These are phyloP conservation scores for Synanthedon andrenaeformis DNA, from an alignment of 2,888 invertebrate species.

Conservation along the genomic window DNA sequence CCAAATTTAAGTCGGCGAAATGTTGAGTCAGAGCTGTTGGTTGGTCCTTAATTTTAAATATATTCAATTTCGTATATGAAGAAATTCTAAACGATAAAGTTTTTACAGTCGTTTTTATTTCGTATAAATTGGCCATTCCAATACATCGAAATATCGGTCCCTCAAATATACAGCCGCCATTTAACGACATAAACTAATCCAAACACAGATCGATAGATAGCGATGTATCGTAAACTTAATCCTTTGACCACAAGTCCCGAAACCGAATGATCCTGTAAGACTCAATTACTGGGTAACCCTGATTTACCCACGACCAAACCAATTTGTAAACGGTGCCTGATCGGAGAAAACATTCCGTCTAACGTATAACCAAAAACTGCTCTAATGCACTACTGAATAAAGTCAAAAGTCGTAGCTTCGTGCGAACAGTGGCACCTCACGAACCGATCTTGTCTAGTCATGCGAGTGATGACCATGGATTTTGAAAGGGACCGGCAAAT, in stretches of 20 bases:
- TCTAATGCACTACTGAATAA: conserved; percentile 10
- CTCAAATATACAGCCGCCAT: background rate
- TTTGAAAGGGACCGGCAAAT: conserved; percentile 15
- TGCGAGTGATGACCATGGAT: conserved; percentile 63
- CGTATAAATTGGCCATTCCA: too few relatives aligned
- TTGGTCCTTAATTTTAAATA: too few relatives aligned
- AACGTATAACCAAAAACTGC: conserved; percentile 17
- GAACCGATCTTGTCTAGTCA: conserved; percentile 67
- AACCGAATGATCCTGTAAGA: conserved; percentile 65
- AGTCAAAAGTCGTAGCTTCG: conserved; percentile 7
- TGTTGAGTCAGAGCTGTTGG: too few relatives aligned
- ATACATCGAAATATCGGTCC: background rate
- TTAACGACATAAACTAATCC: conserved; percentile 8
- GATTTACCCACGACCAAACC: conserved; percentile 66
- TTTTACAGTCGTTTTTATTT: too few relatives aligned
- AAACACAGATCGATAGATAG: conserved; percentile 50
- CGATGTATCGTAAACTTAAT: conserved; percentile 44
- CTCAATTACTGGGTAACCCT: conserved; percentile 68
- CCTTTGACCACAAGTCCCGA: conserved; percentile 53
- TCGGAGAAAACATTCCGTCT: background rate
- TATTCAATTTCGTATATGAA: too few relatives aligned
- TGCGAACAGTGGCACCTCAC: conserved; percentile 36
- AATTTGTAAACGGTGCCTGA: conserved; percentile 50
- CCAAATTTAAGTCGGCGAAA: too few relatives aligned
- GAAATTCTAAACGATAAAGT: too few relatives aligned